A percentile compares a stretch with the other conserved stretches of the same genome.
Conservation (phyloP, 2,888 invertebrate species). For the Heterodera filipjevi region DNA sequence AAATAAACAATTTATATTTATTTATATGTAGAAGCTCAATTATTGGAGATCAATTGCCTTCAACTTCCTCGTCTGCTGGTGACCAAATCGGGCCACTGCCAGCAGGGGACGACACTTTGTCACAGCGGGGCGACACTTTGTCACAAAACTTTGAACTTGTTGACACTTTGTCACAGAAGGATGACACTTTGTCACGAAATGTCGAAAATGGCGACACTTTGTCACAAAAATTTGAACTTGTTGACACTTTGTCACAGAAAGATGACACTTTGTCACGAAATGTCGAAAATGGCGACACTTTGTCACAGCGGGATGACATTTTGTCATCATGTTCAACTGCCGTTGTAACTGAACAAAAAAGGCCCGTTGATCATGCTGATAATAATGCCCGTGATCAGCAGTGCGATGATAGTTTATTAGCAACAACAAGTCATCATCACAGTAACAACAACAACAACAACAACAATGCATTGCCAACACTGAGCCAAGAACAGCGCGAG, state of each 20-base stretch:
- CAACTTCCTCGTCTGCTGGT: neutral
- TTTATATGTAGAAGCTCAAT: constrained; percentile 19
- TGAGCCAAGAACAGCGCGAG: constrained; percentile 26
- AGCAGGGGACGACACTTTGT: neutral
- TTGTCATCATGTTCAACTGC: neutral
- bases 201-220: too few species aligned
- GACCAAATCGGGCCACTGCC: neutral
- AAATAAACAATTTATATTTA: neutral
- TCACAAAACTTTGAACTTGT: too few species aligned
- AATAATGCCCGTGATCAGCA: too few species aligned
- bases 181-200: too few species aligned
- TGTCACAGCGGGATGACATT: too few species aligned
- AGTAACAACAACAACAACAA: neutral
- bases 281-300: too few species aligned
- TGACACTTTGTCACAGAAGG: too few species aligned
- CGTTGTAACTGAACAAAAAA: neutral
- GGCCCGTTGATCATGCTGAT: too few species aligned
- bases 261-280: neutral
- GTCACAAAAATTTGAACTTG: too few species aligned
- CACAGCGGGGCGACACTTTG: too few species aligned
- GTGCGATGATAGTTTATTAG: neutral
- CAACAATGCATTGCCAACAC: neutral
- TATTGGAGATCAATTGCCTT: constrained; percentile 25
- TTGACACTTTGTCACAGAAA: neutral
- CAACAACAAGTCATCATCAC: neutral